Percentiles rank a stretch among this genome's conserved stretches.
Conservation (phyloP, 1,140 invertebrate species). For the Babylonia areolata region DNA sequence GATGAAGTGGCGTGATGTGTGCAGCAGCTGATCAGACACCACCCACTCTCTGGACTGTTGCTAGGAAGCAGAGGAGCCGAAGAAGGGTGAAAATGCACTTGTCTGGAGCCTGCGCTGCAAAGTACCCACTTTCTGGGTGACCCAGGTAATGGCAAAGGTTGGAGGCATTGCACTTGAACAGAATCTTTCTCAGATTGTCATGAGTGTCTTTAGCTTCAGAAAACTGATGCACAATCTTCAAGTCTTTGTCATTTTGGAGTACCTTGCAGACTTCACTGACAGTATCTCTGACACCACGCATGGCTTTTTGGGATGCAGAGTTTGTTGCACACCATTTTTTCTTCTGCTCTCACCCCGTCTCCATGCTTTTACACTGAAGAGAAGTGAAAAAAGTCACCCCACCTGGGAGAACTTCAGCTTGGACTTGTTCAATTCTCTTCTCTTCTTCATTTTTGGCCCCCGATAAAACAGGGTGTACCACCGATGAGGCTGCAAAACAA, state of each 20-base stretch:
- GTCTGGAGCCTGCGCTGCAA: conserved; percentile 45
- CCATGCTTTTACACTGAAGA: conserved; percentile 88
- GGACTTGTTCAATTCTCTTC: conserved; percentile 77
- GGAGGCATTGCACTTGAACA: conserved; percentile 35
- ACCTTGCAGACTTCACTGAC: conserved; percentile 41
- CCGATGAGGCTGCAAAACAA: conserved; percentile 59
- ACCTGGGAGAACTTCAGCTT: conserved; percentile 79
- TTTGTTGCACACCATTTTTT: conserved; percentile 49
- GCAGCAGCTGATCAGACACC: conserved; percentile 57
- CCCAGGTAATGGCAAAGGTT: conserved; percentile 63
- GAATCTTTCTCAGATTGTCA: conserved; percentile 36
- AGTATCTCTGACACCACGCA: conserved; percentile 39
- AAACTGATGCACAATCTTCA: too few relatives aligned
- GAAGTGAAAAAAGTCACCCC: conserved; percentile 94
- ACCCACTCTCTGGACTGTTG: conserved; percentile 62
- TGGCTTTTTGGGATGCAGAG: conserved; percentile 44
- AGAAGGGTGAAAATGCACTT: conserved; percentile 63
- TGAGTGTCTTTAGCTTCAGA: too few relatives aligned
- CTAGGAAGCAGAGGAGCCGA: conserved; percentile 53
- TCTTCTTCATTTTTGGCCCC: conserved; percentile 79
- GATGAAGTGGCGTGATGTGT: conserved; percentile 65
- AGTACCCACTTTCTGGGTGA: conserved; percentile 62
- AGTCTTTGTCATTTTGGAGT: conserved; percentile 18
- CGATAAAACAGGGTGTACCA: conserved; percentile 61
- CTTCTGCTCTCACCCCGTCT: conserved; percentile 42